Evolutionary conservation across 2,113 vertebrate species (phyloP), one percentile per base, ranked within the genome.

Genomic region (Phrynocephalus versicolor): DNA sequence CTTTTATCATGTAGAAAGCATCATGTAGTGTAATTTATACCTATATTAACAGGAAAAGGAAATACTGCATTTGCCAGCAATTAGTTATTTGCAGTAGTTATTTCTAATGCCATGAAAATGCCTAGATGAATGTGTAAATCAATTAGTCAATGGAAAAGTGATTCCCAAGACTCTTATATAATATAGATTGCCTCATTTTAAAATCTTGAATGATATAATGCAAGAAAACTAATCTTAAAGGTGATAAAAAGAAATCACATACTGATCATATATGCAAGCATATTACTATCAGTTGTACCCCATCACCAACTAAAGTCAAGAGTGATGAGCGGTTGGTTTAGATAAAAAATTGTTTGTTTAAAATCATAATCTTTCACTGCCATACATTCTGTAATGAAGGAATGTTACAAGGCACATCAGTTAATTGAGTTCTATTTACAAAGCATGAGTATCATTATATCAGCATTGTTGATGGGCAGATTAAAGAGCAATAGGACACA

Each of bases 211-310:
- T 41, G 21, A 27, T 27, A 73, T 57, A 82, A 70, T 45, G 51
- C 70, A 67, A 33, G 12, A 70, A 67, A 74, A 75, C 37, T 23
- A 82, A 82, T 77, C 27, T 27, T 82, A 60, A 87, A 84, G 45
- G 45, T 79, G 65, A 70, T 79, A 30, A 58, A 77, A 82, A 76
- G 30, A 70, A 86, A 82, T 70, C 58, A 51, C 39, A 77, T 33
- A 87, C 64, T 82, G 80, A 81, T 82, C 81, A 78, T 35, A 82
- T 65, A 65, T 77, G 72, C 62, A 87, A 82, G 70, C 37, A 87
- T 35, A 79, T 85, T 79, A 60, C 74, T 39, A 57, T 51, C 74
- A 78, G 62, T 74, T 55, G 3, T 19, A 51, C 33, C 69, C 83
- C n/a, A 70, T 39, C 74, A 58, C 45, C 55, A 58, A 35, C 83